Conservation (phyloP, 37 sponge, comb jelly and placozoan genomes). For the Eunapius fragilis region DNA sequence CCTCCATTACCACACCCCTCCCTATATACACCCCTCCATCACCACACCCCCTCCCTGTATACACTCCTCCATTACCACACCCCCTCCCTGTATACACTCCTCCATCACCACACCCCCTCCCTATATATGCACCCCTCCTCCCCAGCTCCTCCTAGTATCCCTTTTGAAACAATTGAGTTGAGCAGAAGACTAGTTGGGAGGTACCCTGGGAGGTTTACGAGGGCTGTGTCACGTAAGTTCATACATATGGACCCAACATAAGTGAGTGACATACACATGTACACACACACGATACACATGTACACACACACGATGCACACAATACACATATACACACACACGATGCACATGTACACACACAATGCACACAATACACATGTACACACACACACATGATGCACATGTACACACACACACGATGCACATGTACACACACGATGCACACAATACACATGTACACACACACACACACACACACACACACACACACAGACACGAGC, state of each 20-base stretch:
- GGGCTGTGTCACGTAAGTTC: not conserved
- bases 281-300: not conserved
- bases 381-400: not conserved
- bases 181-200: not conserved
- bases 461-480: not conserved
- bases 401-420: not conserved
- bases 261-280: not conserved
- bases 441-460: not conserved
- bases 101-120: not conserved
- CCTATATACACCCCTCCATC: not conserved
- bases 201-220: not conserved
- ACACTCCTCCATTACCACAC: not conserved
- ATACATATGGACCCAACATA: not conserved
- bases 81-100: not conserved
- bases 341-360: not conserved
- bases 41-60: not conserved
- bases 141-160: conserved; percentile 1
- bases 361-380: not conserved
- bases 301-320: not conserved
- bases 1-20: not conserved
- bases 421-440: not conserved
- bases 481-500: conserved; percentile 35
- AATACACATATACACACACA: not conserved
- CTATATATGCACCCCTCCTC: not conserved
- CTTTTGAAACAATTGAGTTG: not conserved